These are phyloP conservation scores for Chloroceryle aenea DNA, from an alignment of 2,113 vertebrate genomes.

Conservation along the genomic window DNA sequence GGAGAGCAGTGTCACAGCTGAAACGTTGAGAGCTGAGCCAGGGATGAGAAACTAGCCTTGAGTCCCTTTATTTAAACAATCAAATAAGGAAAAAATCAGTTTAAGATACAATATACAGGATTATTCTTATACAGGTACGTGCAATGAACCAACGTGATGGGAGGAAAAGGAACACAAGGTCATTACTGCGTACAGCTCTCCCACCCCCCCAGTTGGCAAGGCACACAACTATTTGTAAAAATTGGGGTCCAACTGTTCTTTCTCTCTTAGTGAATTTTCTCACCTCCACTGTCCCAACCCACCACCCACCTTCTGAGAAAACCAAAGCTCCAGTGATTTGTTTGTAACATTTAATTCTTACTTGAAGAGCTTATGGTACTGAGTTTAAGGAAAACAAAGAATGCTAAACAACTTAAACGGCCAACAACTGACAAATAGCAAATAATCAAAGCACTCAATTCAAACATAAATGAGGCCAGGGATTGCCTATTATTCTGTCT, in stretches of 20 bases:
- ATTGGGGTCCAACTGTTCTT: neutral
- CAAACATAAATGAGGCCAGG: constrained; percentile 48
- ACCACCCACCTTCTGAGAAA: constrained; percentile 24
- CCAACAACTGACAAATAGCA: constrained; percentile 60
- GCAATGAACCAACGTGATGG: neutral
- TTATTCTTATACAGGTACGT: neutral
- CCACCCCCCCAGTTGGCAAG: neutral
- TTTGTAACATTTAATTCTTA: constrained; percentile 35
- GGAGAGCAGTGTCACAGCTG: neutral
- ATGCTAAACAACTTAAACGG: constrained; percentile 4
- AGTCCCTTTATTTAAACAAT: neutral
- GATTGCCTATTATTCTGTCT: constrained; percentile 56
- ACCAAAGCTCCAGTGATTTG: constrained; percentile 9
- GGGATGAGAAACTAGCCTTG: neutral
- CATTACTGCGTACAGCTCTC: neutral
- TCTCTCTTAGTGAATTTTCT: constrained; percentile 16
- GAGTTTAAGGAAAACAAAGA: constrained; percentile 47
- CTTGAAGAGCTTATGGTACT: constrained; percentile 1
- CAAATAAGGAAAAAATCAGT: neutral
- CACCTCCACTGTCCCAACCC: constrained; percentile 31
- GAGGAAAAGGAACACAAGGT: neutral
- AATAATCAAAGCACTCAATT: constrained; percentile 68
- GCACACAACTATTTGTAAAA: neutral
- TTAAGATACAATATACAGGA: neutral
- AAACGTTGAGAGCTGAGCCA: neutral